These are phyloP conservation scores for Furnarius figulus DNA, from an alignment of 2,113 vertebrate genomes.

Conservation along the genomic window DNA sequence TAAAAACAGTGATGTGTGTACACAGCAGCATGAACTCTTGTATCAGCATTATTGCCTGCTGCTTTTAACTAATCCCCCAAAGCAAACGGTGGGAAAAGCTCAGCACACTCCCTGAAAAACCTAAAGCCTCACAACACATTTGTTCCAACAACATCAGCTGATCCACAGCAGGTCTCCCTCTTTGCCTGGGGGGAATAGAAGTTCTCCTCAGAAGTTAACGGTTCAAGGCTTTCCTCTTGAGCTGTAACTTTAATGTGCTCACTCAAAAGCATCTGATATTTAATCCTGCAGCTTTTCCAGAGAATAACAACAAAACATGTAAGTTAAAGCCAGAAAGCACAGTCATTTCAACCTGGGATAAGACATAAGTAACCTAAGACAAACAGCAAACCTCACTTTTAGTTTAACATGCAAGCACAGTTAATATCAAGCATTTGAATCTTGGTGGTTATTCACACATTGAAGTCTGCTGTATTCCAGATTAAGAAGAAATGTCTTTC, in stretches of 20 bases:
- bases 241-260: background rate
- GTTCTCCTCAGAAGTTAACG: background rate
- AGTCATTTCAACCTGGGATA: background rate
- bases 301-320: rapidly evolving
- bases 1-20: background rate
- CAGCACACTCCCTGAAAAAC: background rate
- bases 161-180: background rate
- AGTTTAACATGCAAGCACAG: background rate
- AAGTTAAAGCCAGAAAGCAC: background rate
- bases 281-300: background rate
- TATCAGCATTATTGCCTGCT: background rate
- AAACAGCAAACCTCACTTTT: background rate
- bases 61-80: conserved; percentile 1
- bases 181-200: background rate
- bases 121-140: background rate
- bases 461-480: background rate
- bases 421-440: background rate
- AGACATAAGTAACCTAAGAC: background rate
- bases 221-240: background rate
- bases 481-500: background rate
- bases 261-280: background rate
- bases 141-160: background rate
- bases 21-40: background rate
- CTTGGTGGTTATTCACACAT: background rate
- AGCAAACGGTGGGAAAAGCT: background rate